Percentiles rank a stretch among this genome's conserved stretches.
Conservation (phyloP, 2,113 vertebrate species). For the Siniperca knerii region DNA sequence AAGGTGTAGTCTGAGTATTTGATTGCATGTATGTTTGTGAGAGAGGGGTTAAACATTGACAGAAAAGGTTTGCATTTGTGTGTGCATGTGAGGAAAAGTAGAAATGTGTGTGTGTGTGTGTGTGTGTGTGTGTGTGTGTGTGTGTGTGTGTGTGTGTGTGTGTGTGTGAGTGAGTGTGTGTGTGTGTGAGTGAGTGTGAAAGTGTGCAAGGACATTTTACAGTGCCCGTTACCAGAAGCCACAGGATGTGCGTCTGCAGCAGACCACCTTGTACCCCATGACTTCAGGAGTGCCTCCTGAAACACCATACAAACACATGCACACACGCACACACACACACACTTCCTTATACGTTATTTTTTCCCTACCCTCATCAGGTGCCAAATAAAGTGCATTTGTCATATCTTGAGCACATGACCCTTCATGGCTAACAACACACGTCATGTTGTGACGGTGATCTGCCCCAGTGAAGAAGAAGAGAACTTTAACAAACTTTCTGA, state of each 20-base stretch:
- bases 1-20: background rate
- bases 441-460: conserved; percentile 37
- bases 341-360: conserved; percentile 16
- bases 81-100: background rate
- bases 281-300: conserved; percentile 66
- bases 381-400: conserved; percentile 56
- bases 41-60: background rate
- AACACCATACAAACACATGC: conserved; percentile 11
- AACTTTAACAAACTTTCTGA: conserved; percentile 41
- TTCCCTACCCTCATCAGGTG: conserved; percentile 55
- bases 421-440: too few relatives aligned
- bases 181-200: background rate
- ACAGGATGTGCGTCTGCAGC: conserved; percentile 66
- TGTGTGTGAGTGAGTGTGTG: too few relatives aligned
- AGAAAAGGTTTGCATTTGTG: background rate
- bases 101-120: background rate
- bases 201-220: conserved; percentile 48
- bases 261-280: conserved; percentile 73
- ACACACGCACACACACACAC: background rate
- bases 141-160: too few relatives aligned
- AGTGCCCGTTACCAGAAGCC: conserved; percentile 53
- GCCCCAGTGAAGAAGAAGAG: conserved; percentile 18
- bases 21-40: background rate
- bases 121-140: conserved; percentile 9
- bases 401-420: conserved; percentile 65